Conservation (phyloP, 2,888 invertebrate species). For the Tetranychus piercei region DNA sequence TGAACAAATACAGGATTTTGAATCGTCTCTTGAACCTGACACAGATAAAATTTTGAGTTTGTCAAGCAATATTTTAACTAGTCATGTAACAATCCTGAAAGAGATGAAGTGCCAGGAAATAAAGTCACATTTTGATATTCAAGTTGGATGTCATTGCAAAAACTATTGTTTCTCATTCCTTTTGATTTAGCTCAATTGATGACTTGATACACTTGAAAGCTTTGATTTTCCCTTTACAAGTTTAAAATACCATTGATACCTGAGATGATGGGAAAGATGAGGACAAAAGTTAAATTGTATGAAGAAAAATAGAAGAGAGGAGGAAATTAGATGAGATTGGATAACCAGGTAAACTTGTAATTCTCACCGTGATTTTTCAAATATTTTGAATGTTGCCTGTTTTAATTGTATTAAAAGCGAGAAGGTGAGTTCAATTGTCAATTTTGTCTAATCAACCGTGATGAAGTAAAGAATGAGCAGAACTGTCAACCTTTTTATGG, state of each 20-base stretch:
- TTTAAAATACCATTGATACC: not conserved
- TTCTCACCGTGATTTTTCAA: no score
- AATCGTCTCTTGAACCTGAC: no score
- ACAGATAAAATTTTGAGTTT: no score
- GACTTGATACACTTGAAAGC: not conserved
- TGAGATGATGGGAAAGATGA: not conserved
- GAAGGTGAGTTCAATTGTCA: not conserved
- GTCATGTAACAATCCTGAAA: not conserved
- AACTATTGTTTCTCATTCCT: not conserved
- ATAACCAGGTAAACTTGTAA: no score
- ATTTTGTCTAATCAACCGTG: not conserved
- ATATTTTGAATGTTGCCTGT: no score
- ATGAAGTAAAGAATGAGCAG: not conserved
- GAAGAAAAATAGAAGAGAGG: not conserved
- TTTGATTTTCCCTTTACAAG: not conserved
- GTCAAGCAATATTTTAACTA: no score
- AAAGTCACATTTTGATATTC: not conserved
- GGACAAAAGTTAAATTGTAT: not conserved
- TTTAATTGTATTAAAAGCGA: no score
- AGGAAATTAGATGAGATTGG: not conserved
- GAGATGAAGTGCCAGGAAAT: not conserved
- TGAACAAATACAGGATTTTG: no score
- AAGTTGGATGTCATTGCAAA: not conserved
- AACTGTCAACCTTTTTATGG: not conserved
- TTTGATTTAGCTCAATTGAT: not conserved